Conservation (phyloP, 2,113 vertebrate genomes). For the Pygathrix nemaeus region DNA sequence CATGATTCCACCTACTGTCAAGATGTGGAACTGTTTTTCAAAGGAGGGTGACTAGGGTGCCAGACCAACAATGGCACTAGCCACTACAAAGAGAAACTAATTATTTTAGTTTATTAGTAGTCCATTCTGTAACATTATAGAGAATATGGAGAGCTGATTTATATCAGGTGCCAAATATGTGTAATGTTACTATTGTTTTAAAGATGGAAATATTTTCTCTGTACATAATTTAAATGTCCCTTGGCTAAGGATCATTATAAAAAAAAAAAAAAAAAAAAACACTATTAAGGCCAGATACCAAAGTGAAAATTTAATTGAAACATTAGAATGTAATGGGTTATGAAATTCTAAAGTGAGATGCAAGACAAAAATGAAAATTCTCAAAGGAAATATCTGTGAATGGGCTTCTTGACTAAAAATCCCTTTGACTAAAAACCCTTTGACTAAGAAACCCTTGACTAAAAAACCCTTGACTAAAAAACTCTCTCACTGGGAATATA, state of each 20-base stretch:
- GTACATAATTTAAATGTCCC: constrained; percentile 10
- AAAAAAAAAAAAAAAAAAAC: background rate
- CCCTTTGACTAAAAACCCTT: background rate
- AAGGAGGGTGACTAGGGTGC: background rate
- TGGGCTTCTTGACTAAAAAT: background rate
- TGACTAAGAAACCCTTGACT: background rate
- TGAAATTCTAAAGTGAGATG: constrained; percentile 44
- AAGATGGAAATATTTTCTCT: constrained; percentile 30
- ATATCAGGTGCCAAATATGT: constrained; percentile 1
- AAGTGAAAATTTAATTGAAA: constrained; percentile 48
- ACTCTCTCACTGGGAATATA: constrained; percentile 5
- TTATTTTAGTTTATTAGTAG: background rate
- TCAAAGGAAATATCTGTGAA: constrained; percentile 34
- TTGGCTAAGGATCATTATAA: background rate
- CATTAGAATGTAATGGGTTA: constrained; percentile 43
- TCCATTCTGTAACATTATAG: background rate
- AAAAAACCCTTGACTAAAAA: background rate
- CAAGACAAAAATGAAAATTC: constrained; percentile 23
- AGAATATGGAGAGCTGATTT: background rate
- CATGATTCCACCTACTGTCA: background rate
- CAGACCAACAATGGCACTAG: background rate
- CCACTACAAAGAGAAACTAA: background rate
- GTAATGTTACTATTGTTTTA: constrained; percentile 12
- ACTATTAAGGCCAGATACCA: background rate
- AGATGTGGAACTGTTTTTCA: background rate